Evolutionary conservation across 2,888 invertebrate genomes (phyloP), one percentile per base, ranked within the genome.

Genomic region (Oxycera nigricornis): DNA sequence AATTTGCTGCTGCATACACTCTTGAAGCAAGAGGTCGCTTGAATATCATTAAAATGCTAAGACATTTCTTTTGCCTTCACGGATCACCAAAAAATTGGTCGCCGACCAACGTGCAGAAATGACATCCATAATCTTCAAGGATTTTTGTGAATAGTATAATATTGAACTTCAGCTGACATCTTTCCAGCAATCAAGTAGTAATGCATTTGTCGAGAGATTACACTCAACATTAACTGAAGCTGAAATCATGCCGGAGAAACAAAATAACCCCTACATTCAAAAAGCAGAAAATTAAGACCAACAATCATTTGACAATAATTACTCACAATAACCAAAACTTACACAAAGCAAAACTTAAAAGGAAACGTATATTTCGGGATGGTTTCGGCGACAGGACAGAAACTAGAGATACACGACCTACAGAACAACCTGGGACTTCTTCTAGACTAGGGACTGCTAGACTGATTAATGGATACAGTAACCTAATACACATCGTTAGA

Each of bases 101-200:
- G 17, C 50, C 1, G 57, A 57, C 26, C 26, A 57, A 46, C 31
- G 77, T 1, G 22, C 57, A 2, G 75, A 77, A 62, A 75, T 77
- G 74, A 70, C 77, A 75, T 65, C 78, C 72, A 0, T 77, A 77
- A 73, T 79, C 70, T 41, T 76, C 68, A 17, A 74, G 1, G 73
- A 75, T 11, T 76, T 77, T 59, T 76, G 72, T 41, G 65, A 76
- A 31, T 7, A 75, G 72, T 72, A 62, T 39, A 59, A 68, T 57
- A 41, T 77, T 59, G 73, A 46, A 55, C 62, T 73, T 24, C 74
- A 77, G 61, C 75, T 0, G 73, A 73, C 24, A 73, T n/a, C n/a
- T n/a, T n/a, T n/a, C n/a, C n/a, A n/a, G n/a, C n/a, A n/a, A n/a
- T n/a, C n/a, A n/a, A n/a, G 46, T 35, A 76, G 75, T 31, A 76